A percentile compares a stretch with the other conserved stretches of the same genome.
Evolutionary conservation across 2,113 vertebrate genomes (phyloP).

Genomic region (Pygoscelis antarcticus): DNA sequence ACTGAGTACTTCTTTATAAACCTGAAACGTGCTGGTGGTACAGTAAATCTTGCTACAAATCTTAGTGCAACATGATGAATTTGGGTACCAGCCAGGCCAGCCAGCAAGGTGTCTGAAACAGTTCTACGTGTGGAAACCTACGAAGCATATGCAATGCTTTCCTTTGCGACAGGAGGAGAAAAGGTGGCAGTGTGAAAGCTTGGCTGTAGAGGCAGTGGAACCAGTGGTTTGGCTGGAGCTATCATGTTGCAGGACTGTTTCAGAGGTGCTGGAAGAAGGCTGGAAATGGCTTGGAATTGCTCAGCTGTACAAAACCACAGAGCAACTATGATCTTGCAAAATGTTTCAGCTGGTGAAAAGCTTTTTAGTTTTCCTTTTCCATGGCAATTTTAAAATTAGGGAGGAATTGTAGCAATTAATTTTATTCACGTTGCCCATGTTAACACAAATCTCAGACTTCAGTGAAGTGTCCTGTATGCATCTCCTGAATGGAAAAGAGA

Average conservation of each 20-base stretch:
- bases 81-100: not conserved
- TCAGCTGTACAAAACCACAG: accelerated
- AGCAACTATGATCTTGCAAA: not conserved
- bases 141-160: not conserved
- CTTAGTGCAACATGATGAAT: not conserved
- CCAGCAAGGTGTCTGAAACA: not conserved
- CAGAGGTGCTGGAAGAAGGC: not conserved
- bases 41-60: not conserved
- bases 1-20: not conserved
- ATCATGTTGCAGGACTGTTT: not conserved
- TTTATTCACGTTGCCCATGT: not conserved
- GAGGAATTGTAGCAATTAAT: not conserved
- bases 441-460: not conserved
- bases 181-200: not conserved
- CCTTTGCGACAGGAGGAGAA: not conserved
- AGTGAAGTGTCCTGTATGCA: not conserved
- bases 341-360: not conserved
- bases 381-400: not conserved
- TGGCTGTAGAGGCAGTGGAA: not conserved
- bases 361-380: not conserved
- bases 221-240: not conserved
- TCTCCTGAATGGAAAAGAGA: not conserved
- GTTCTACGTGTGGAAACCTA: not conserved
- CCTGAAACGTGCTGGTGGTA: not conserved
- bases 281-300: not conserved